Evolutionary conservation across 2,888 invertebrate species (phyloP).

Genomic region (Lysandra bellargus): DNA sequence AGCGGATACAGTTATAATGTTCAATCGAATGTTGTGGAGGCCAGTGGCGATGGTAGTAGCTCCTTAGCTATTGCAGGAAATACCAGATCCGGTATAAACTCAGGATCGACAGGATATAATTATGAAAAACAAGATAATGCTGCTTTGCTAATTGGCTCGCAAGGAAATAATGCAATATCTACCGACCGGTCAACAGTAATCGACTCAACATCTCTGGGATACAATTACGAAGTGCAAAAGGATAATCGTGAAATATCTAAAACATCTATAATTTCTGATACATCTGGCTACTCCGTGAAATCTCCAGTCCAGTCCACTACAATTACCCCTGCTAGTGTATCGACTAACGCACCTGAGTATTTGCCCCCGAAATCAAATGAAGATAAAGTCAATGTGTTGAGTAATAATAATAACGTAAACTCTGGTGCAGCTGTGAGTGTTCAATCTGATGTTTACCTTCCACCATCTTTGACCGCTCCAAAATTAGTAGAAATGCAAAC

Average conservation of each 20-base stretch:
- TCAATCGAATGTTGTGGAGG: conserved; percentile 37
- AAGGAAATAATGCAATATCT: background rate
- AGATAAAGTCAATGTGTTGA: conserved; percentile 35
- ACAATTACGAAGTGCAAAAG: conserved; percentile 36
- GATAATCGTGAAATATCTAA: background rate
- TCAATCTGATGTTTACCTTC: conserved; percentile 50
- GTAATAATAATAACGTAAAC: conserved; percentile 41
- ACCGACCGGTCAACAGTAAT: background rate
- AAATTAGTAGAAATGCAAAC: conserved; percentile 33
- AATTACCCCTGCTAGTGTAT: conserved; percentile 44
- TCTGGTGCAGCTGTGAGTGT: conserved; percentile 37
- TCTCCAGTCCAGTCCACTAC: conserved; percentile 33
- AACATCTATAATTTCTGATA: background rate
- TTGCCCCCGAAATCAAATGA: conserved; percentile 54
- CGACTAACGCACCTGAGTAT: conserved; percentile 65
- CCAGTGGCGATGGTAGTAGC: background rate
- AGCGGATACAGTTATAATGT: conserved; percentile 46
- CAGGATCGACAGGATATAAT: conserved; percentile 46
- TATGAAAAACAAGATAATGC: conserved; percentile 31
- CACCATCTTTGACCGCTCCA: conserved; percentile 43
- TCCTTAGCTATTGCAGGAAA: conserved; percentile 20
- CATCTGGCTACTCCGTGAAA: conserved; percentile 12
- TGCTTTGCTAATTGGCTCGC: background rate
- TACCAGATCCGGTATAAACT: conserved; percentile 29
- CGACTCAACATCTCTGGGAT: conserved; percentile 43